Percentiles rank a stretch among this genome's conserved stretches.
These are phyloP conservation scores for Lasioglossum zephyrum DNA, from an alignment of 2,888 invertebrate genomes.

Conservation along the genomic window DNA sequence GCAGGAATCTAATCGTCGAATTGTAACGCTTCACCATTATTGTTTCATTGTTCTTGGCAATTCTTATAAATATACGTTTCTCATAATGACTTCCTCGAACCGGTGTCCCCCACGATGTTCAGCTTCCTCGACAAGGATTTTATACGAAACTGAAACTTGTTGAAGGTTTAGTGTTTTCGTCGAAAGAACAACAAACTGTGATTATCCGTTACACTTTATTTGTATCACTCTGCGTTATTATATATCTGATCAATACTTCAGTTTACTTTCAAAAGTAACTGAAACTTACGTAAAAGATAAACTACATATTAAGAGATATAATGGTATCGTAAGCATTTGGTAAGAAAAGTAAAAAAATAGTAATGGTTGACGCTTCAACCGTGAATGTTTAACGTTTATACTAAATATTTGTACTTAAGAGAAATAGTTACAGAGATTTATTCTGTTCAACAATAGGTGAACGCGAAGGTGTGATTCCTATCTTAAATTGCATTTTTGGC, in stretches of 20 bases:
- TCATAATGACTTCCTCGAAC: neutral
- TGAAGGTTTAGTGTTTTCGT: neutral
- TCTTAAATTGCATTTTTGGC: too few relatives aligned
- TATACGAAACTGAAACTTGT: neutral
- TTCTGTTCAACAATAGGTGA: neutral
- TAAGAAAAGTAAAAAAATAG: neutral
- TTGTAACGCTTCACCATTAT: neutral
- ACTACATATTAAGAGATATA: fast-evolving
- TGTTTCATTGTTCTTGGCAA: neutral
- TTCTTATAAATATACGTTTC: neutral
- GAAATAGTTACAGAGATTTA: fast-evolving
- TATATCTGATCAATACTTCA: neutral
- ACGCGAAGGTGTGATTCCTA: neutral
- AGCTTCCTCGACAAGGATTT: neutral
- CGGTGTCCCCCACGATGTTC: neutral
- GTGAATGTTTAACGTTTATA: neutral
- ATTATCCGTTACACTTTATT: neutral
- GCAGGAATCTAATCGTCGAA: neutral
- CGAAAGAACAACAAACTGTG: neutral
- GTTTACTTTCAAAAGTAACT: neutral
- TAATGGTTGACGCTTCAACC: fast-evolving
- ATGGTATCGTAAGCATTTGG: neutral
- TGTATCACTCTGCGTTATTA: neutral
- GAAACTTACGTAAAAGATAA: neutral
- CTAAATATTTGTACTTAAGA: neutral